A percentile compares a stretch with the other conserved stretches of the same genome.
Conservation (phyloP, 2,797 vertebrate genomes). For the Fistularia commersonii region DNA sequence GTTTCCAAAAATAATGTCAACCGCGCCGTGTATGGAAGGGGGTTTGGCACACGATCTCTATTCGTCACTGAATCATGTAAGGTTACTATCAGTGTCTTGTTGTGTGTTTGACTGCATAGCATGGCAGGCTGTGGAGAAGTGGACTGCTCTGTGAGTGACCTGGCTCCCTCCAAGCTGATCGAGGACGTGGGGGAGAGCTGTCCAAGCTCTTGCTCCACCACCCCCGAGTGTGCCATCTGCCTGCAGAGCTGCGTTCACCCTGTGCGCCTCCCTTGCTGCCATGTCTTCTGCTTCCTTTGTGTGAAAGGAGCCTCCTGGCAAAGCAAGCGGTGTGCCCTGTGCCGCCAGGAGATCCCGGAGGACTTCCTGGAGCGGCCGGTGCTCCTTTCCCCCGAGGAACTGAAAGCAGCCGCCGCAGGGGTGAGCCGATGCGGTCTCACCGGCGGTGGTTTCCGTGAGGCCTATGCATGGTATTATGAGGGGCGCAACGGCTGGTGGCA, state of each 20-base stretch:
- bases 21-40: no score
- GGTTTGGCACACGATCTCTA: neutral
- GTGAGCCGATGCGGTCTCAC: neutral
- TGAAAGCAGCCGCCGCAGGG: slow-evolving; percentile 91
- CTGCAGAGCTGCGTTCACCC: slow-evolving; percentile 97
- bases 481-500: slow-evolving; percentile 99
- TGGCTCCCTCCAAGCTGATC: slow-evolving; percentile 88
- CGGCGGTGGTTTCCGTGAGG: slow-evolving; percentile 79
- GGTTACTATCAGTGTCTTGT: slow-evolving; percentile 5
- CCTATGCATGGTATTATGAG: slow-evolving; percentile 97
- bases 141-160: slow-evolving; percentile 80
- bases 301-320: slow-evolving; percentile 99
- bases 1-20: no score
- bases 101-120: slow-evolving; percentile 80
- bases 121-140: slow-evolving; percentile 98
- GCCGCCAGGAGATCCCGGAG: slow-evolving; percentile 96
- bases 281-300: slow-evolving; percentile 97
- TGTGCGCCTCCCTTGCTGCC: slow-evolving; percentile 94
- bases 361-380: slow-evolving; percentile 98
- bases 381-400: slow-evolving; percentile 93
- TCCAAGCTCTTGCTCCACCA: slow-evolving; percentile 81
- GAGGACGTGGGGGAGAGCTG: slow-evolving; percentile 78
- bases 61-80: neutral
- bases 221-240: slow-evolving; percentile 94
- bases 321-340: slow-evolving; percentile 95